Base-by-base conservation (phyloP, 2,113 vertebrate species). In the Microcebus murinus region DNA sequence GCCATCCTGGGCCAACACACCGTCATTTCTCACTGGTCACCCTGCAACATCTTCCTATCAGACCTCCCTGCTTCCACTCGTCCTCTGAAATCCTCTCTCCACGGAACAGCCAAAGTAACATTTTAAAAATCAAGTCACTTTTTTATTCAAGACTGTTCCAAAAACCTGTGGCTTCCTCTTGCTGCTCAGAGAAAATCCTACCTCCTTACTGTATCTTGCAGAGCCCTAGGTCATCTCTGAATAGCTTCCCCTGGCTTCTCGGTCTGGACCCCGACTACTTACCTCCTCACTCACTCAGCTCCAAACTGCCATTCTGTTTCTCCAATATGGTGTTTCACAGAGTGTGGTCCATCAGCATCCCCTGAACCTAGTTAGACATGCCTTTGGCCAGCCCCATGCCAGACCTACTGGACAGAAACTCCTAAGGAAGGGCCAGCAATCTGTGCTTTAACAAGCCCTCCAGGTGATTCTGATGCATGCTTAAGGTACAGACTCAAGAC, bases 251-350 rank as follows among this genome's bases (percentile, higher is more conserved):
- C 3, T 77, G 71, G 52, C 85, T 52, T 67, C 81, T 81, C 0
- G 0, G 2, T 20, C 57, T 80, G 9, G 1, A 0, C 15, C 31
- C 8, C 65, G n/a, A 55, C n/a, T 1, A 6, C 20, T 13, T 20
- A 4, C 79, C 11, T 55, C 63, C 27, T 85, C 52, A 59, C 9
- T 34, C 11, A 23, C 52, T 80, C 31, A 48, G 59, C 17, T 86
- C 65, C 67, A 70, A 11, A 18, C 27, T 29, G 92, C 34, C 15
- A 4, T n/a, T 57, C 42, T 61, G n/a, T 55, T 39, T 85, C 59
- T 71, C 48, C 42, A 34, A 65, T 23, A 14, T 4, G 27, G 36
- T 15, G 17, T 65, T 31, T 84, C 81, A 50, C 68, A 71, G 39
- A 73, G 7, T 57, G 50, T 48, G 18, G 8, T 9, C 39, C 20